Evolutionary conservation across 2,888 invertebrate genomes (phyloP), one percentile per base, ranked within the genome.

Genomic region (Flexamia atlantica): DNA sequence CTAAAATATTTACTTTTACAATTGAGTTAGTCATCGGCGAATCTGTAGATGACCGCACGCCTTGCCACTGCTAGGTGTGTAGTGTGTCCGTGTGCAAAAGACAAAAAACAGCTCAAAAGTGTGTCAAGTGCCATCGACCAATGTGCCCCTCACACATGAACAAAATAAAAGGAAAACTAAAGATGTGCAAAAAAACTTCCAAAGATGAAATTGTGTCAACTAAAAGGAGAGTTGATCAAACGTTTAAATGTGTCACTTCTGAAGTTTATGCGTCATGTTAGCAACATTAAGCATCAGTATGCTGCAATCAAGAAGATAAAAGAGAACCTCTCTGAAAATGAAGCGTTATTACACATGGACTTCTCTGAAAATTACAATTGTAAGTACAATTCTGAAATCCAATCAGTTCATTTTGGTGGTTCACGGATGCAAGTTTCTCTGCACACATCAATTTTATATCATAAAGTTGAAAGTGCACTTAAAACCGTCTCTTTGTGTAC

Each of bases 401-500:
- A 83, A n/a, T 20, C 36, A 0, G 36, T n/a, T 5, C 74, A 83
- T 32, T 83, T 83, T 76, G 83, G 83, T 10, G n/a, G 32, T 14
- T 80, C 57, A 14, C 28, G 25, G 25, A 9, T 57, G 14, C 80
- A 80, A 30, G 2, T 80, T 25, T 57, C 30, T 57, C 32, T 80
- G 57, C 80, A 57, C 60, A 80, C 57, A 36, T 57, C 17, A 25
- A 20, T 57, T 28, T 79, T 53, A 20, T 79, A 53, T 28, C 40
- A 25, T 12, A 7, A 30, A 20, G 81, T 25, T 36, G 60, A 36
- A 20, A 40, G 40, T n/a, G n/a, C 25, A 25, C 20, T 81, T 20
- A 81, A 64, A 23, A 42, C 28, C 23, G 0, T 72, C 57, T 88
- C 84, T 17, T 83, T 88, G 53, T 88, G 88, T 85, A 88, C 88